phyloP scores from a whole-genome alignment of 2,888 invertebrate genomes.

The Toxonevra muliebris region DNA sequence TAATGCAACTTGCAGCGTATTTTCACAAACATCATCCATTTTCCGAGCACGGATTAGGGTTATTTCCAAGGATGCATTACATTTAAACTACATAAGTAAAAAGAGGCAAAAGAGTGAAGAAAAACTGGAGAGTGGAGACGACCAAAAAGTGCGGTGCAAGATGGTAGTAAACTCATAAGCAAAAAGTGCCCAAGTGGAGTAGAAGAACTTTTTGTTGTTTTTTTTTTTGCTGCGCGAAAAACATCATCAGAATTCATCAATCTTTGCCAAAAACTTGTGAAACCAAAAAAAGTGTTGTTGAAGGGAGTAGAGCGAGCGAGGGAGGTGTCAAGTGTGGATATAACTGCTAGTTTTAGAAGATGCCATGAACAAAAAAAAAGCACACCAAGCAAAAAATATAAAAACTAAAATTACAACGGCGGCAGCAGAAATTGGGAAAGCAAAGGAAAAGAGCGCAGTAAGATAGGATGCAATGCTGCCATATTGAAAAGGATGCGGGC shows the following conservation, averaged over 20 bases:
- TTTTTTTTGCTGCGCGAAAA: slow-evolving; percentile 50
- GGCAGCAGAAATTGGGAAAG: too few relatives aligned
- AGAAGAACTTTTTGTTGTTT: slow-evolving; percentile 13
- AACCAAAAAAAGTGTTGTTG: slow-evolving; percentile 32
- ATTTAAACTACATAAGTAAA: slow-evolving; percentile 22
- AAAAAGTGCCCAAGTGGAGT: slow-evolving; percentile 1
- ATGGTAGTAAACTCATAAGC: slow-evolving; percentile 24
- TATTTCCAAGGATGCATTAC: slow-evolving; percentile 58
- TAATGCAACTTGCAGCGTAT: slow-evolving; percentile 16
- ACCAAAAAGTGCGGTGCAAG: neutral
- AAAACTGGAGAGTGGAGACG: neutral
- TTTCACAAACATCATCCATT: slow-evolving; percentile 57
- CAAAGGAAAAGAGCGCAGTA: neutral
- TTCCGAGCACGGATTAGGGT: slow-evolving; percentile 60
- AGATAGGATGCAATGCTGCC: neutral
- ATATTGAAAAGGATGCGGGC: neutral
- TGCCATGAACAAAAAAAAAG: neutral
- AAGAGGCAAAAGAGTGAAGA: neutral
- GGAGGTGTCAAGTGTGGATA: too few relatives aligned
- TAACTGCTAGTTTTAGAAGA: neutral
- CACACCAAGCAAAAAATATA: neutral
- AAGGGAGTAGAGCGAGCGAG: too few relatives aligned
- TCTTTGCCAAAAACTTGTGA: slow-evolving; percentile 62
- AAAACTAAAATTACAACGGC: too few relatives aligned
- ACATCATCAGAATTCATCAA: slow-evolving; percentile 63